Percentiles rank a stretch among this genome's conserved stretches.
Conservation (phyloP, 2,888 invertebrate species). For the Eurytoma californica region DNA sequence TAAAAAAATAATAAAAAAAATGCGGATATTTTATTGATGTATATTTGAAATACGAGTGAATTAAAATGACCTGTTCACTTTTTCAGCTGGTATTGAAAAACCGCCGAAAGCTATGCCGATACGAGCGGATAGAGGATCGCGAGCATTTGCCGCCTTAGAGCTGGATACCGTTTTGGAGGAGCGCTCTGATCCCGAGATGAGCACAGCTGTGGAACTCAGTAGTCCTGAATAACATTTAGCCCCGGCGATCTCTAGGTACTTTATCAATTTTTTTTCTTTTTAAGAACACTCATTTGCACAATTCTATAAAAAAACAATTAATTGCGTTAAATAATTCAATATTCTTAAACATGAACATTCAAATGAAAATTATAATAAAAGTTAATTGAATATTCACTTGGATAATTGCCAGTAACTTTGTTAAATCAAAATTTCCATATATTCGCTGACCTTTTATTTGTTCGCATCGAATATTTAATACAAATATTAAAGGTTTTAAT, state of each 20-base stretch:
- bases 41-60: neutral
- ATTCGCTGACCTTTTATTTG: too few species aligned
- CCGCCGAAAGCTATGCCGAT: constrained; percentile 80
- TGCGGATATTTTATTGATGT: neutral
- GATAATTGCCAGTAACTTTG: too few species aligned
- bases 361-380: too few species aligned
- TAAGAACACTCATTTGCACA: too few species aligned
- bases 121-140: constrained; percentile 81
- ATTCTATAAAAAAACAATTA: too few species aligned
- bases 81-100: constrained; percentile 70
- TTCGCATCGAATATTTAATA: too few species aligned
- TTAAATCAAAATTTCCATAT: too few species aligned
- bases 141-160: constrained; percentile 86
- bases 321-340: too few species aligned
- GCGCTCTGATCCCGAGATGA: constrained; percentile 86
- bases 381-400: too few species aligned
- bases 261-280: neutral
- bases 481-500: too few species aligned
- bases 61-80: neutral
- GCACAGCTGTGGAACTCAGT: constrained; percentile 71
- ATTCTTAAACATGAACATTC: too few species aligned
- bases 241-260: constrained; percentile 70
- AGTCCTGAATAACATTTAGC: constrained; percentile 73
- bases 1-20: too few species aligned
- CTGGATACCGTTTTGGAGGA: constrained; percentile 91